phyloP scores from a whole-genome alignment of 2,888 invertebrate genomes.

The Matsumyia berberina region DNA sequence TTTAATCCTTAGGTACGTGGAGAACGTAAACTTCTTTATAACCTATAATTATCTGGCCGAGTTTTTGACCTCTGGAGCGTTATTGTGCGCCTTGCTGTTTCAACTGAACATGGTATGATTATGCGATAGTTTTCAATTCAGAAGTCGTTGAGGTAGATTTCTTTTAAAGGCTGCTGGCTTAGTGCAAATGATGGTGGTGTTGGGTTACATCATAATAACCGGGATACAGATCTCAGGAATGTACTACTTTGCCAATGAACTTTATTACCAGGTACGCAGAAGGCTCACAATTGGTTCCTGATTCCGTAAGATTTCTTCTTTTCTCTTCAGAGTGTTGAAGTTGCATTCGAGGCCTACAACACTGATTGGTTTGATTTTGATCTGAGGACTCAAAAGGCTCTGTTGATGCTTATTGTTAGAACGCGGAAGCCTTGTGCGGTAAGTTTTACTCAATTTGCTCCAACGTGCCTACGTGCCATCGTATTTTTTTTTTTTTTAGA shows the following conservation, averaged over 20 bases:
- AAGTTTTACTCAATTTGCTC: neutral
- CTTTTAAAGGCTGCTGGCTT: conserved; percentile 78
- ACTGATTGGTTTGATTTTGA: conserved; percentile 81
- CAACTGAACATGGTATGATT: conserved; percentile 79
- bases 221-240: conserved; percentile 81
- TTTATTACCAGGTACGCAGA: conserved; percentile 79
- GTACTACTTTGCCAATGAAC: conserved; percentile 82
- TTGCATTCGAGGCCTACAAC: conserved; percentile 81
- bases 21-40: conserved; percentile 57
- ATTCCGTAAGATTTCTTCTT: neutral
- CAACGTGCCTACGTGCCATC: too few species aligned
- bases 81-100: conserved; percentile 81
- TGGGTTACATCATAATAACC: conserved; percentile 81
- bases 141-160: too few species aligned
- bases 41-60: conserved; percentile 29
- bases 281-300: neutral
- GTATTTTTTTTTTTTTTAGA: conserved; percentile 76
- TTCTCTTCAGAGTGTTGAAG: conserved; percentile 78
- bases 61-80: conserved; percentile 79
- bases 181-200: conserved; percentile 80
- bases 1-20: conserved; percentile 75
- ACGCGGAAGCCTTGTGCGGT: conserved; percentile 79
- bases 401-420: conserved; percentile 80
- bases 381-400: conserved; percentile 77
- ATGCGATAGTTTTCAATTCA: too few species aligned